Percentiles rank a stretch among this genome's conserved stretches.
phyloP scores from a whole-genome alignment of 2,113 vertebrate genomes.

The Bothrops jararaca region DNA sequence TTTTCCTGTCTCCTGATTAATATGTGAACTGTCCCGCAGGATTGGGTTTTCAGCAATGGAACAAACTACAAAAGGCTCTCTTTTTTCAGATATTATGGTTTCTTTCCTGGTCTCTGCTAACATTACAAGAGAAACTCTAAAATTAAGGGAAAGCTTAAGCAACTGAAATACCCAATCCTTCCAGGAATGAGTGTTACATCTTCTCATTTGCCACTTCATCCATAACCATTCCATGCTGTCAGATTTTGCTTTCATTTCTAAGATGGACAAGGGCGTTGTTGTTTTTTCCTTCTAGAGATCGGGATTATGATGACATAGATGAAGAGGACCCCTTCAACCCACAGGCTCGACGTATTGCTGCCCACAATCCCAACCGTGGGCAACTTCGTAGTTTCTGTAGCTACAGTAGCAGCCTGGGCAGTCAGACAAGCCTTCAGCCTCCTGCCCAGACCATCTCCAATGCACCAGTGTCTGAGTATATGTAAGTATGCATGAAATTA shows the following conservation, averaged over 20 bases:
- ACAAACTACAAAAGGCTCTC: not conserved
- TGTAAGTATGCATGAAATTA: conserved; percentile 69
- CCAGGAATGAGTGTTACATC: not conserved
- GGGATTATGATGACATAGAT: conserved; percentile 89
- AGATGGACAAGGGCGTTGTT: not conserved
- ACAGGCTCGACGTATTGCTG: conserved; percentile 73
- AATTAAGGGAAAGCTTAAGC: not conserved
- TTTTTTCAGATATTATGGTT: not conserved
- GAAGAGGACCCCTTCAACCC: conserved; percentile 94
- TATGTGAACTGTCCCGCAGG: not conserved
- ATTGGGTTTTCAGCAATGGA: not conserved
- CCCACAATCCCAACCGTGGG: conserved; percentile 73
- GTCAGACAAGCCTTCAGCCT: conserved; percentile 90
- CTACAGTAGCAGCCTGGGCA: conserved; percentile 94
- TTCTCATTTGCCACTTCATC: not conserved
- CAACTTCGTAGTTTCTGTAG: conserved; percentile 95
- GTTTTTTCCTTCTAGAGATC: conserved; percentile 71
- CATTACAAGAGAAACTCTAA: not conserved
- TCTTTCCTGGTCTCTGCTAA: not conserved
- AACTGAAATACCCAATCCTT: not conserved
- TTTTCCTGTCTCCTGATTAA: not conserved
- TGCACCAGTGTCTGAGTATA: conserved; percentile 88
- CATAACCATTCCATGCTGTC: not conserved
- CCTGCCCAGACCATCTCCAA: conserved; percentile 79
- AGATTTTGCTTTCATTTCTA: not conserved